These are phyloP conservation scores for Delphinapterus leucas DNA, from an alignment of 2,113 vertebrate species.

Conservation along the genomic window DNA sequence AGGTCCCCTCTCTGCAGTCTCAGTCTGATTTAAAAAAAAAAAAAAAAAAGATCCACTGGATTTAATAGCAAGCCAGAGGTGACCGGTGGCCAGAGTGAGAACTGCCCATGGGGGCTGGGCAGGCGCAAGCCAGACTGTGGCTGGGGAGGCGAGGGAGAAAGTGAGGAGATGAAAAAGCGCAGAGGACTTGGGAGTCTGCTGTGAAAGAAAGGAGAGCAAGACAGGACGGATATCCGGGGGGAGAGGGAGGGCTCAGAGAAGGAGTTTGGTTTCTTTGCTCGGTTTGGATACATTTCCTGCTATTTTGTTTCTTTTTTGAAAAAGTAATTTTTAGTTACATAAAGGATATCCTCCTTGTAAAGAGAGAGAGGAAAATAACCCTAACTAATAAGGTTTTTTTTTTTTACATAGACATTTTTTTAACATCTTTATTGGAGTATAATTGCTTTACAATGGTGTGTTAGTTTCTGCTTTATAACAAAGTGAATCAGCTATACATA, in stretches of 20 bases:
- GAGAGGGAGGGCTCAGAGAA: neutral
- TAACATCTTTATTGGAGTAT: no score
- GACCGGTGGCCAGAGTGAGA: no score
- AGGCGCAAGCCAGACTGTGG: neutral
- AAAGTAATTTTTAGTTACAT: neutral
- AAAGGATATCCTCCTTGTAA: neutral
- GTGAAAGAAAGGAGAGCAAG: neutral
- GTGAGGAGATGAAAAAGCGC: neutral
- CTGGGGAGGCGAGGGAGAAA: neutral
- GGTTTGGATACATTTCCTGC: neutral
- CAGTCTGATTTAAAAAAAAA: neutral
- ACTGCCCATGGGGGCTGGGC: rapidly evolving
- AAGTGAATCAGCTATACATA: no score
- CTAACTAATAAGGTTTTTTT: neutral
- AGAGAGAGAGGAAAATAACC: neutral
- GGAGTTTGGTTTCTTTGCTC: neutral
- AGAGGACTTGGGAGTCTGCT: rapidly evolving
- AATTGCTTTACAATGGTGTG: no score
- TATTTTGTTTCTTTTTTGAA: neutral
- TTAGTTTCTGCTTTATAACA: no score
- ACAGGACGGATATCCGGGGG: neutral
- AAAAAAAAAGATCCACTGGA: neutral
- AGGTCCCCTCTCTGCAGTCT: rapidly evolving
- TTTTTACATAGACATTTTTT: no score
- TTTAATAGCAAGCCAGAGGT: neutral